Percentiles rank a stretch among this genome's conserved stretches.
Conservation (phyloP, 2,113 vertebrate genomes). For the Megatriorchis doriae region DNA sequence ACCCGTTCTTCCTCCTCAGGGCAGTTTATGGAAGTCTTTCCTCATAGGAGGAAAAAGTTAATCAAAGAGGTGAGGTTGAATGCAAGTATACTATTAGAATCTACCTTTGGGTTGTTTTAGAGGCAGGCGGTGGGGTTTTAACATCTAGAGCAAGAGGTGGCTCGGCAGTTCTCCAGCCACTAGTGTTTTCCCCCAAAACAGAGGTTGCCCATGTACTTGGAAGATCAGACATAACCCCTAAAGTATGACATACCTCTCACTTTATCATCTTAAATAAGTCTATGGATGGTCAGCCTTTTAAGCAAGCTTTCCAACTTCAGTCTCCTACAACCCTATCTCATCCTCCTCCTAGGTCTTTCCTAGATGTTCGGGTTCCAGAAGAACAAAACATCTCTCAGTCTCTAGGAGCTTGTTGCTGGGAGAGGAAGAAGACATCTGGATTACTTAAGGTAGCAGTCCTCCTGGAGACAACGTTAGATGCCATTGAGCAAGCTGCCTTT, state of each 20-base stretch:
- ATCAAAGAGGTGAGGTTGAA: not conserved
- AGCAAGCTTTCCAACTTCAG: not conserved
- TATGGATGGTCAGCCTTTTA: not conserved
- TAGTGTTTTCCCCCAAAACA: not conserved
- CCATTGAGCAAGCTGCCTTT: not conserved
- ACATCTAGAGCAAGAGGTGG: not conserved
- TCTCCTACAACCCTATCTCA: not conserved
- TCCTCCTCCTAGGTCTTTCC: not conserved
- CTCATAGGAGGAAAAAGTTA: not conserved
- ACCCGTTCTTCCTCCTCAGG: not conserved
- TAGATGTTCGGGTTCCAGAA: not conserved
- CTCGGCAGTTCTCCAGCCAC: not conserved
- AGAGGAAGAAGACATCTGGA: not conserved
- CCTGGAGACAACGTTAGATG: not conserved
- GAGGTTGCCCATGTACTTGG: not conserved
- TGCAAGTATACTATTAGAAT: not conserved
- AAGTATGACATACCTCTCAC: not conserved
- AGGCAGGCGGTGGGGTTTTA: not conserved
- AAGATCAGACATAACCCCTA: not conserved
- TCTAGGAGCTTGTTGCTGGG: not conserved
- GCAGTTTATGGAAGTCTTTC: too few relatives aligned
- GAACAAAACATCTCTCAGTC: not conserved
- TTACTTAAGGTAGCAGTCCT: not conserved
- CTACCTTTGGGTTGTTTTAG: not conserved
- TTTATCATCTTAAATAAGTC: not conserved